A percentile compares a stretch with the other conserved stretches of the same genome.
These are phyloP conservation scores for Periplaneta americana DNA, from an alignment of 1,140 invertebrate genomes.

Conservation along the genomic window DNA sequence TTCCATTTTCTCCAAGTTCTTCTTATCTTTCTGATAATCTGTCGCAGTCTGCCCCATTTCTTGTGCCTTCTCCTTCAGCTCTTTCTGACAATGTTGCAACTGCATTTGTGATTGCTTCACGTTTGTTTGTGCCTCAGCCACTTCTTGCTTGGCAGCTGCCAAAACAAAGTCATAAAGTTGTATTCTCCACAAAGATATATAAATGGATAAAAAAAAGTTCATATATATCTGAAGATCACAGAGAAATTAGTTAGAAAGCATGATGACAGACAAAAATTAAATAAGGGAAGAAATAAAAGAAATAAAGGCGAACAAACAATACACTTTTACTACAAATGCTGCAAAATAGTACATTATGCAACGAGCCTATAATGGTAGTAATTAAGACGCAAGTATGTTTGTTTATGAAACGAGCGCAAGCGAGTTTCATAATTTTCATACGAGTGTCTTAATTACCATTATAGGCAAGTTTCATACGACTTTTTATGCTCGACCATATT, in stretches of 20 bases:
- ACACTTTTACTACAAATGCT: background rate
- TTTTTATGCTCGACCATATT: no score
- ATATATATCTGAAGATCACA: no score
- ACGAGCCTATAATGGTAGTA: no score
- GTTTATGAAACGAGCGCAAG: no score
- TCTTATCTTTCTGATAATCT: constrained; percentile 66
- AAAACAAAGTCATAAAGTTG: no score
- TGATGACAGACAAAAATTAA: background rate
- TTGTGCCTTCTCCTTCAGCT: constrained; percentile 59
- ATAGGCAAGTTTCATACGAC: no score
- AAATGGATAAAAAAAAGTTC: no score
- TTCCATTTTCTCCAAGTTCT: constrained; percentile 52
- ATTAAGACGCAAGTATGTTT: no score
- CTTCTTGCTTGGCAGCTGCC: constrained; percentile 65
- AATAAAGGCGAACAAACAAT: constrained; percentile 6
- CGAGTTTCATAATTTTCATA: no score
- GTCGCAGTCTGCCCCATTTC: constrained; percentile 65
- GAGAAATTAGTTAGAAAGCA: no score
- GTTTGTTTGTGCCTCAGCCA: constrained; percentile 72
- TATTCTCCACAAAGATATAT: no score
- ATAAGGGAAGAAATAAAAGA: constrained; percentile 3
- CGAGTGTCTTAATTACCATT: no score
- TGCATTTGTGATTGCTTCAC: constrained; percentile 74
- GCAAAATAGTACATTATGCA: background rate
- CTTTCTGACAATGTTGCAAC: constrained; percentile 60